A percentile compares a stretch with the other conserved stretches of the same genome.
phyloP scores from a whole-genome alignment of 2,888 invertebrate species.

The Drosophila falleni region DNA sequence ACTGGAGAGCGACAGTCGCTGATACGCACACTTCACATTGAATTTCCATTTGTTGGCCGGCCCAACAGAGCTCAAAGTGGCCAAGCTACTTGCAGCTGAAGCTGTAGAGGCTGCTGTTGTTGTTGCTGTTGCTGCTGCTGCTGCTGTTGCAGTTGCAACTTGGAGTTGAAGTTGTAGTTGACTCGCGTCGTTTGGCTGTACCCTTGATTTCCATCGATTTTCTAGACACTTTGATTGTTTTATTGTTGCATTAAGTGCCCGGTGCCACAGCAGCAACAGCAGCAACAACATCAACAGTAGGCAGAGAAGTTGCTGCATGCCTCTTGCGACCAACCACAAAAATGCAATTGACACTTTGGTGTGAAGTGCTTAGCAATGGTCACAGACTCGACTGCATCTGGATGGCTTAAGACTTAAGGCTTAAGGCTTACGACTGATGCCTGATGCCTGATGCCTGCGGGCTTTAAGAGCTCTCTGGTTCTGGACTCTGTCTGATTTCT shows the following conservation, averaged over 20 bases:
- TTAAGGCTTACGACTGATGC: conserved; percentile 19
- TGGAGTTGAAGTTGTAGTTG: conserved; percentile 17
- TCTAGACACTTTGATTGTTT: conserved; percentile 81
- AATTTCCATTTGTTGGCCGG: conserved; percentile 72
- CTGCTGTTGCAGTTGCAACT: conserved; percentile 21
- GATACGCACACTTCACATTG: conserved; percentile 79
- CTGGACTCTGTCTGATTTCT: conserved; percentile 66
- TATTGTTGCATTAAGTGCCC: conserved; percentile 80
- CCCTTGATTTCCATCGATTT: conserved; percentile 81
- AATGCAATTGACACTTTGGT: conserved; percentile 79
- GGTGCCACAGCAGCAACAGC: conserved; percentile 8
- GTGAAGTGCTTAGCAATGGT: conserved; percentile 74
- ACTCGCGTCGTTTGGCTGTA: conserved; percentile 47
- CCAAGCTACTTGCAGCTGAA: conserved; percentile 55
- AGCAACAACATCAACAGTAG: conserved; percentile 10
- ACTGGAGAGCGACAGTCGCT: conserved; percentile 78
- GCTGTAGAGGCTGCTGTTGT: conserved; percentile 28
- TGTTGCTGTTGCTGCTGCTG: conserved; percentile 9
- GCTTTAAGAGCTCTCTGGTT: conserved; percentile 6
- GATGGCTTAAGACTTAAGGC: conserved; percentile 17
- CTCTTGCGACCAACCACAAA: conserved; percentile 72
- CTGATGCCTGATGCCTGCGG: conserved; percentile 28
- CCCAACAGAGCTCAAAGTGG: conserved; percentile 58
- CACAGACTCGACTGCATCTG: conserved; percentile 49
- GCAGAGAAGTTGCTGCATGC: conserved; percentile 24